Evolutionary conservation across 2,113 vertebrate genomes (phyloP), one percentile per base, ranked within the genome.

Genomic region (Hippocampus abdominalis): DNA sequence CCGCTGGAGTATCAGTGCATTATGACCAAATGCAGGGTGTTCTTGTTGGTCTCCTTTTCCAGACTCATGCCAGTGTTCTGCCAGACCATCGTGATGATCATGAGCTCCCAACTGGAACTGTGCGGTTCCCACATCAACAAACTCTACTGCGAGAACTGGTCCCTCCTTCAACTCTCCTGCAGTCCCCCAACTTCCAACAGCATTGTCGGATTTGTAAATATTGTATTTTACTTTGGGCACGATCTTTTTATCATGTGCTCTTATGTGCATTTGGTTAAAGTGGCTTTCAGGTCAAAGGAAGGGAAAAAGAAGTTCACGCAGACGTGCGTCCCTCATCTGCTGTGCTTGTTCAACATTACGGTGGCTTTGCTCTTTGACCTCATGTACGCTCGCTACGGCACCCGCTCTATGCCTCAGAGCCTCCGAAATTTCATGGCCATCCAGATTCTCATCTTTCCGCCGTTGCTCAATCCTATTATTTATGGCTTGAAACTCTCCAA

Each of bases 61-160:
- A 72, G 79, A 64, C 2, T 82, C n/a, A n/a, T 78, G 3, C 84
- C 81, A 6, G 0, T 80, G 0, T 8, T 16, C 29, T 64, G 10
- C 54, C 27, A 74, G 1, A 3, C 15, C 10, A 0, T 74, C 0
- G 1, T 74, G 1, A 0, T 70, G 4, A n/a, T 1, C 7, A 32
- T 76, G n/a, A 71, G 72, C 3, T 74, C 79, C 21, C 66, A 1
- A 23, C 18, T 84, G 18, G 48, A 39, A 46, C 48, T 84, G 65
- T 86, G 84, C 67, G 75, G 81, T 56, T 82, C 51, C 2, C 21
- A 25, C 13, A 82, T 86, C 25, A 2, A 76, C 0, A 86, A 84
- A 60, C 54, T 84, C 9, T 86, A 82, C 12, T 86, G 84, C 68
- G 81, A 82, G n/a, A 86, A 86, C 77, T 86, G 81, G 79, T 46